Evolutionary conservation across 2,113 vertebrate genomes (phyloP).

Genomic region (Apteryx mantelli): DNA sequence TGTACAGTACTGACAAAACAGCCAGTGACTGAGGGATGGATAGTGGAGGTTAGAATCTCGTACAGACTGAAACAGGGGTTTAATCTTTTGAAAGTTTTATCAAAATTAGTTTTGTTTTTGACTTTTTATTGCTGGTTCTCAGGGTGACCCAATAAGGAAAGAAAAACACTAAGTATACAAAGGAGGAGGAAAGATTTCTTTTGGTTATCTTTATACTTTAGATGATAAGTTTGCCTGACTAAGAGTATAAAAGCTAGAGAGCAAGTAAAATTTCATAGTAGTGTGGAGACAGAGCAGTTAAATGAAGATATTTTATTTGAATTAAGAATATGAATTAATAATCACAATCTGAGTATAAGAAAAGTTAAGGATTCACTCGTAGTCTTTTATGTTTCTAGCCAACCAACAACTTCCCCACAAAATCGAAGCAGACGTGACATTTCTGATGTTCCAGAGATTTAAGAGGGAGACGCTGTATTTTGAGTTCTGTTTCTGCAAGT

Average conservation of each 20-base stretch:
- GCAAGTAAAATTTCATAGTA: not conserved
- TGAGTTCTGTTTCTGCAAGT: not conserved
- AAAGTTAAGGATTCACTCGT: slow-evolving; percentile 14
- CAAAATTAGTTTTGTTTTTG: not conserved
- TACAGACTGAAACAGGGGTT: not conserved
- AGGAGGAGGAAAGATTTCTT: not conserved
- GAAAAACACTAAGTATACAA: not conserved
- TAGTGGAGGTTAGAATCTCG: not conserved
- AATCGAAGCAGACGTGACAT: not conserved
- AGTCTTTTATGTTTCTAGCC: not conserved
- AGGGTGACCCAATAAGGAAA: not conserved
- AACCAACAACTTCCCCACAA: not conserved
- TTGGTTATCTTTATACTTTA: not conserved
- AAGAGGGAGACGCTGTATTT: not conserved
- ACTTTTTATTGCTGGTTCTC: not conserved
- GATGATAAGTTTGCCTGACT: not conserved
- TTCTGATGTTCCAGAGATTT: not conserved
- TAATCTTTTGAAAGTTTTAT: not conserved
- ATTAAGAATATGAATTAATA: slow-evolving; percentile 43
- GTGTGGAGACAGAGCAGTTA: not conserved
- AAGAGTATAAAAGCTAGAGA: not conserved
- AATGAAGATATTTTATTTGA: slow-evolving; percentile 25
- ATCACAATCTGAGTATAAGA: not conserved
- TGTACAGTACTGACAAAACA: not conserved
- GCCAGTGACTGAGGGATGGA: not conserved